Evolutionary conservation across 2,113 vertebrate species (phyloP).

Genomic region (Chloropsis cyanopogon): DNA sequence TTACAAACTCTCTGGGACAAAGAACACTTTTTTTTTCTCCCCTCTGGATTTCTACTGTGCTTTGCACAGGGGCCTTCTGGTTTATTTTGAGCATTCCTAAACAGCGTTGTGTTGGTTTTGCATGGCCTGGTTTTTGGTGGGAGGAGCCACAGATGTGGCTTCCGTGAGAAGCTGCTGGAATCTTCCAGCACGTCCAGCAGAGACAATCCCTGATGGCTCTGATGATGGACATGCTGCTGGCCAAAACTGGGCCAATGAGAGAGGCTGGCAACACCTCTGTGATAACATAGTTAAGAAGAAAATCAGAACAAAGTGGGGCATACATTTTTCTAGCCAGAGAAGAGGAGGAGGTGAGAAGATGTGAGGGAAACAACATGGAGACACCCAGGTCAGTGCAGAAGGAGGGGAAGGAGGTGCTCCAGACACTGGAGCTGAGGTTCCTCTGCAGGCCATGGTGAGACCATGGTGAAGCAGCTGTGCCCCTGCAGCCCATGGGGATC

Average conservation of each 20-base stretch:
- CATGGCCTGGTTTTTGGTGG: too few relatives aligned
- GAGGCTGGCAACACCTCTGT: fast-evolving
- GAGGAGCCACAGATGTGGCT: fast-evolving
- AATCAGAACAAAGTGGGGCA: background rate
- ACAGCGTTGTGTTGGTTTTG: background rate
- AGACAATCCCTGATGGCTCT: background rate
- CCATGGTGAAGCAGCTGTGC: background rate
- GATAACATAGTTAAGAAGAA: background rate
- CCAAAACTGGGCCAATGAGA: background rate
- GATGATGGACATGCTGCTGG: background rate
- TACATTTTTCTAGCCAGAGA: background rate
- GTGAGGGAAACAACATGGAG: background rate
- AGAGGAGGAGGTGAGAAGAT: background rate
- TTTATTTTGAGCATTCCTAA: background rate
- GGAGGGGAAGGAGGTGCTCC: background rate
- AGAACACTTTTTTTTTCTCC: background rate
- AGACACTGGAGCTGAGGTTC: fast-evolving
- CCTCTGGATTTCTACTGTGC: background rate
- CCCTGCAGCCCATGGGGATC: background rate
- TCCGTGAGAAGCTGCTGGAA: background rate
- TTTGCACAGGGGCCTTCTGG: background rate
- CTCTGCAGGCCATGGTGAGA: background rate
- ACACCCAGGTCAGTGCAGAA: background rate
- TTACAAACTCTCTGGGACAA: background rate
- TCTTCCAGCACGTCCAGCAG: background rate